Base-by-base conservation (phyloP, 2,888 invertebrate genomes). In the Aproaerema taeniolella region DNA sequence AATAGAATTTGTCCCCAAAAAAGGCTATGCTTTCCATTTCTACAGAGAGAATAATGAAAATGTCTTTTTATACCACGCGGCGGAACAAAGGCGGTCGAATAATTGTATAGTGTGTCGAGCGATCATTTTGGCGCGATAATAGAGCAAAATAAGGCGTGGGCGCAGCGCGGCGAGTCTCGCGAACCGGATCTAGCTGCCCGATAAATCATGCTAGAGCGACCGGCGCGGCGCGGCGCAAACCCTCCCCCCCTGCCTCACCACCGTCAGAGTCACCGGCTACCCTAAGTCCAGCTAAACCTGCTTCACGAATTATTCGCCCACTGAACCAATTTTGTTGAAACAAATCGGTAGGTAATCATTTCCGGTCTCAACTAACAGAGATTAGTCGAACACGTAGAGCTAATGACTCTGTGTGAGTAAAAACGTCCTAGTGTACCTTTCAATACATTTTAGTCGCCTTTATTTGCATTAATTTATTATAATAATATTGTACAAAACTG, bases 111-210 rank as follows among this genome's bases (percentile, higher is more conserved):
- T 68, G 55, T 62, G 65, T 62, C 64, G 55, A 63, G 56, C 59
- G 79, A 80, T 81, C 67, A 72, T 68, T 82, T 77, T 61, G 70
- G 66, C 52, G 56, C 63, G 78, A 80, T 83, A 81, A 77, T 76
- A 65, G 71, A 72, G 70, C 67, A 69, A 65, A 74, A 62, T 68
- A 63, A 68, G 71, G 73, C 77, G 83, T 83, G 79, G 83, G 82
- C 61, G 73, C 62, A 57, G 58, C 58, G 43, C 47, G 31, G 49
- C 46, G 46, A 42, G 30, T 40, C 54, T 56, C 66, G 63, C 68
- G 60, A 82, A 79, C 83, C 83, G 83, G 83, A 85, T 85, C 82
- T 80, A 67, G 63, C 66, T 55, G 53, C 53, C 59, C 63, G 74
- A 83, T 82, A 83, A 80, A 81, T 81, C 70, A 77, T 70, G 67